Evolutionary conservation across 2,888 invertebrate species (phyloP).

Genomic region (Mythimna impura): DNA sequence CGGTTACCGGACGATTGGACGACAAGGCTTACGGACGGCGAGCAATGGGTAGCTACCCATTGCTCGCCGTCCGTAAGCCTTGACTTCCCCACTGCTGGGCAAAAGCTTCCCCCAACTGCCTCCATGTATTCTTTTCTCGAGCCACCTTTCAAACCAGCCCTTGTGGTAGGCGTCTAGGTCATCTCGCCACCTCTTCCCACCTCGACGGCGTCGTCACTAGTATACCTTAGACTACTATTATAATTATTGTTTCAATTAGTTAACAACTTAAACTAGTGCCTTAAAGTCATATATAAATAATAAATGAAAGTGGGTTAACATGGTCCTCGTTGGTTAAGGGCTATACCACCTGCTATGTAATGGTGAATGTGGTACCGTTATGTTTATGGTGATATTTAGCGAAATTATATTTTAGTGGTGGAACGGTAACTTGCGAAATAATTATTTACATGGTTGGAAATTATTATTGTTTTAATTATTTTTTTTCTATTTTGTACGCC

Average conservation of each 20-base stretch:
- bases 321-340: constrained; percentile 31
- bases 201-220: too few relatives aligned
- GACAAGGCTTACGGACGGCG: too few relatives aligned
- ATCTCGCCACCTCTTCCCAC: too few relatives aligned
- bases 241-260: constrained; percentile 29
- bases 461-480: neutral
- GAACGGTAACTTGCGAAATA: neutral
- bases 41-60: too few relatives aligned
- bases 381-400: constrained; percentile 39
- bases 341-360: constrained; percentile 46
- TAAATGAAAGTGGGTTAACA: constrained; percentile 55
- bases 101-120: too few relatives aligned
- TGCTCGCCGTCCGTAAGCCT: too few relatives aligned
- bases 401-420: constrained; percentile 31
- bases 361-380: constrained; percentile 33
- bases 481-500: too few relatives aligned
- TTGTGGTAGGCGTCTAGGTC: too few relatives aligned
- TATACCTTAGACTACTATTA: constrained; percentile 18
- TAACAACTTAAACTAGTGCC: constrained; percentile 35
- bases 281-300: constrained; percentile 55
- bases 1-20: too few relatives aligned
- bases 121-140: too few relatives aligned
- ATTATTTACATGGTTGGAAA: neutral
- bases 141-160: too few relatives aligned
- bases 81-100: too few relatives aligned